These are phyloP conservation scores for Lampropteryx suffumata DNA, from an alignment of 2,888 invertebrate species.

Conservation along the genomic window DNA sequence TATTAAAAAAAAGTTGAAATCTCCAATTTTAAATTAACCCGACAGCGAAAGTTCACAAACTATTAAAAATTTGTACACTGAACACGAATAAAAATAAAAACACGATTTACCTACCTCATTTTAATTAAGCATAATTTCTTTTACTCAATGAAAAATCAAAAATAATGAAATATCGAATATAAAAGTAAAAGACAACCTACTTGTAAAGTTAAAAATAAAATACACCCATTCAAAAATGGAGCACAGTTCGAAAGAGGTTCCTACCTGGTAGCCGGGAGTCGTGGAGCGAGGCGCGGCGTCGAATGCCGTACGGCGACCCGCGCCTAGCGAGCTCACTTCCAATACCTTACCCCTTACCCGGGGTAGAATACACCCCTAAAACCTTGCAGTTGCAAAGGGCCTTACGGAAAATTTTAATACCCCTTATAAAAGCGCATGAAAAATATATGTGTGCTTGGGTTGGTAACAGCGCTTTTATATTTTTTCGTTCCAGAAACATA, in stretches of 20 bases:
- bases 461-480: too few relatives aligned
- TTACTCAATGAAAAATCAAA: not conserved
- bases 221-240: conserved; percentile 17
- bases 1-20: too few relatives aligned
- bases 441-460: not conserved
- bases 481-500: too few relatives aligned
- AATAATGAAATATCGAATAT: not conserved
- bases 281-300: conserved; percentile 52
- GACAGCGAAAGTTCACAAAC: too few relatives aligned
- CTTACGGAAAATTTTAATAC: conserved; percentile 32
- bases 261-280: conserved; percentile 48
- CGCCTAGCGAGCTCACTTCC: conserved; percentile 33
- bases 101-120: too few relatives aligned
- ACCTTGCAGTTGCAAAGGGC: conserved; percentile 60
- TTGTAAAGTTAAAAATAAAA: conserved; percentile 3
- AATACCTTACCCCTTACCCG: conserved; percentile 6
- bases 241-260: conserved; percentile 15
- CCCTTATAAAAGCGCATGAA: not conserved
- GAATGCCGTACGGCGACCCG: conserved; percentile 64
- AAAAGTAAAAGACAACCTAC: conserved; percentile 1
- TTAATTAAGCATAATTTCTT: too few relatives aligned
- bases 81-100: not conserved
- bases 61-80: too few relatives aligned
- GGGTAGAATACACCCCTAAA: conserved; percentile 6
- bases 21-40: too few relatives aligned